Base-by-base conservation (phyloP, 2,888 invertebrate species). In the Nesidiocoris tenuis region DNA sequence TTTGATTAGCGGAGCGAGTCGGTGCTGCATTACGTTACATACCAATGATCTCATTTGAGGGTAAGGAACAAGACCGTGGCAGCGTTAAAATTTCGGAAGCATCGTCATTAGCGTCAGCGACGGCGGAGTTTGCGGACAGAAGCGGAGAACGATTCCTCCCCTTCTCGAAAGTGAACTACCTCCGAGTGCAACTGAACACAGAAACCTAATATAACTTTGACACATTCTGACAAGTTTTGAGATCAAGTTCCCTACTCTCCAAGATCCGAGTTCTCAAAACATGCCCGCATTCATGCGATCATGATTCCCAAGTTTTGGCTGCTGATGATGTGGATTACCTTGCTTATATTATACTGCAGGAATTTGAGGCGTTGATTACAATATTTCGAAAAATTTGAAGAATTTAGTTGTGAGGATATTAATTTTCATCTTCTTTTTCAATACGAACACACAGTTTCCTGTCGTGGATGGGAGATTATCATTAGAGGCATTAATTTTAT, bases 121-220 rank as follows among this genome's bases (percentile, higher is more conserved):
- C 23, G 21, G 24, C 12, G 16, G 67, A 56, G 56, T 56, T 67
- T 67, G 59, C 17, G 61, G 70, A 24, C 22, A 21, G 16, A 22
- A 18, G 7, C 7, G 56, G 22, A 16, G 5, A 70, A 9, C 1
- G 70, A 16, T 55, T 21, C 56, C 67, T 59, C 59, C 70, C 59
- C 19, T 57, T 24, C 59, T 59, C 57, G 70, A 68, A 68, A 65
- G 65, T 57, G n/a, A 70, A 70, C 61, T 54, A 72, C n/a, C 17
- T 59, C 3, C n/a, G 18, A 18, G 17, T 19, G 59, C 72, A 61
- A 72, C 39, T 22, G 74, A 75, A 75, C 74, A 66, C 66, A 66
- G 74, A 75, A 75, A 75, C 66, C 74, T 75, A 75, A 75, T 75
- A 75, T 75, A 75, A 75, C 74, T 75, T 75, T 75, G 74, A 75